Evolutionary conservation across 2,888 invertebrate genomes (phyloP), one percentile per base, ranked within the genome.

Genomic region (Salpingus planirostris): DNA sequence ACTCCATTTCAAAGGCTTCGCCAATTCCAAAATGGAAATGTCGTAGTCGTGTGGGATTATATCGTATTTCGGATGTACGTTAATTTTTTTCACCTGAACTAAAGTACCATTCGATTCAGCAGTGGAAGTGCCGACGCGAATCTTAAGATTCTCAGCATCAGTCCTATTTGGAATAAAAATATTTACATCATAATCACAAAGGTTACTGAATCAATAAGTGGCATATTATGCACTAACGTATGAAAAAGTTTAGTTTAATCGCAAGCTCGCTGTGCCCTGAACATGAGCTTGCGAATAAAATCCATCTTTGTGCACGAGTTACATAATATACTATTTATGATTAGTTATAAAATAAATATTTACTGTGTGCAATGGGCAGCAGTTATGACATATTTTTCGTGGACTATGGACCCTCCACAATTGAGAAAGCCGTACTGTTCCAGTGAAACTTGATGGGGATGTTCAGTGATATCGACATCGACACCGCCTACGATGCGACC

Each of bases 391-490:
- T 67, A 68, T 2, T 59, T 43, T 8, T 62, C 61, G 0, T 66
- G 67, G 50, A 71, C 40, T 8, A 71, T 62, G 1, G 68, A 66
- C 0, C 65, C 72, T 0, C 72, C 71, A 30, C 72, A 72, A 7
- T 69, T 69, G 36, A 60, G 63, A 5, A 5, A 6, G 0, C 62
- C 62, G 44, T 62, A 62, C 50, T 68, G 66, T 2, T 69, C 45
- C 2, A 73, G 47, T 0, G 70, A 70, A 13, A 68, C 64, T 46
- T 71, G 70, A 66, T 70, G 71, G 1, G 71, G 71, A 1, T 69
- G 62, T 0, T 66, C 64, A 0, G 60, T 54, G 34, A 71, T 71
- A 0, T 68, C 27, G 7, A 33, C 68, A 0, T 65, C 66, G 50
- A 66, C 65, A 2, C 63, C 62, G 0, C 71, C 71, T 0, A 65